phyloP scores from a whole-genome alignment of 2,888 invertebrate species.

The Thera obeliscata region DNA sequence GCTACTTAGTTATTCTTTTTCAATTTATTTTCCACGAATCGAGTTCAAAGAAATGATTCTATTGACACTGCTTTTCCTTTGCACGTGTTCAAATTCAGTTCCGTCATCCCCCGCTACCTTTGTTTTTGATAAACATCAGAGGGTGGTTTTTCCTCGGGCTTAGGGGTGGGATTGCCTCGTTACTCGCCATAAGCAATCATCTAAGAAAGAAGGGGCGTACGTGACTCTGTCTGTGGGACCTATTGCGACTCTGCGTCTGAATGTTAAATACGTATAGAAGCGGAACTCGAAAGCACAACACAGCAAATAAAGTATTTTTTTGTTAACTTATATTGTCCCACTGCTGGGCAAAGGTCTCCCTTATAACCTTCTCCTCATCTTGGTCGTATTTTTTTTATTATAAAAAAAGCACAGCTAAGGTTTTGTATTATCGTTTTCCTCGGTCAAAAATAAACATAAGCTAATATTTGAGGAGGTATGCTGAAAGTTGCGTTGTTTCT shows the following conservation, averaged over 20 bases:
- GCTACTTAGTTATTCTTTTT: background rate
- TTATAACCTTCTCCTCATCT: no score
- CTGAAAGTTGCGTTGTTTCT: no score
- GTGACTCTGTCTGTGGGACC: slow-evolving; percentile 39
- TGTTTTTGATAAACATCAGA: slow-evolving; percentile 51
- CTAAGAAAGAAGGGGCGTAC: slow-evolving; percentile 42
- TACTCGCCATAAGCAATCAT: slow-evolving; percentile 55
- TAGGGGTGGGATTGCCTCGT: slow-evolving; percentile 44
- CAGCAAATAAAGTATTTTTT: no score
- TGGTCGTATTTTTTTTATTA: no score
- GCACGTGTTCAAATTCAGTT: slow-evolving; percentile 45
- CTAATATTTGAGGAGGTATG: no score
- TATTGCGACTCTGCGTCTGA: slow-evolving; percentile 23
- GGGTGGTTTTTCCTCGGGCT: slow-evolving; percentile 41
- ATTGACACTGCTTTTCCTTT: slow-evolving; percentile 20
- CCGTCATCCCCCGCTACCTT: slow-evolving; percentile 44
- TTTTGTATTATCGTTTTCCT: no score
- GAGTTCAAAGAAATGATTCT: slow-evolving; percentile 16
- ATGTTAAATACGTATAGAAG: slow-evolving; percentile 3
- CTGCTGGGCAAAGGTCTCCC: no score
- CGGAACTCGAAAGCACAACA: background rate
- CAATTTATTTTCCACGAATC: background rate
- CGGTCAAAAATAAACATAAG: no score
- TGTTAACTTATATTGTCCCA: no score
- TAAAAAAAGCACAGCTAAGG: no score